phyloP scores from a whole-genome alignment of 2,888 invertebrate genomes.

The Esperia sulphurella region DNA sequence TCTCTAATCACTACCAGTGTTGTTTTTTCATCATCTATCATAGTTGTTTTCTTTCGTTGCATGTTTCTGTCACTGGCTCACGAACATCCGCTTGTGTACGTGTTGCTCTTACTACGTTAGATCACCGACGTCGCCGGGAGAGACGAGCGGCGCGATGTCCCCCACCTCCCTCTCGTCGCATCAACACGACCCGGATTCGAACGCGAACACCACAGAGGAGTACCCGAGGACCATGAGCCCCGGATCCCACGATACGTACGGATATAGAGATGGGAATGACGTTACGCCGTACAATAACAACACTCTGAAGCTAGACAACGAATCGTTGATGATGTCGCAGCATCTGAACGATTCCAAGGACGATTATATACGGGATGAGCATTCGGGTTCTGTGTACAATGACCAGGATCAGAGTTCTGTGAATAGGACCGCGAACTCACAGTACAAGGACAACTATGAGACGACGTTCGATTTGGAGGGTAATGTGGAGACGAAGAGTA shows the following conservation, averaged over 20 bases:
- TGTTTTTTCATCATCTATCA: constrained; percentile 52
- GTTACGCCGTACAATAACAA: constrained; percentile 66
- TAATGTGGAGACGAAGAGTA: constrained; percentile 94
- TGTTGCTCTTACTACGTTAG: constrained; percentile 48
- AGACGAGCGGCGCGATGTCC: constrained; percentile 69
- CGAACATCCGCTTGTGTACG: constrained; percentile 73
- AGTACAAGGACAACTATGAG: constrained; percentile 86
- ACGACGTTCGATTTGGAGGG: constrained; percentile 95
- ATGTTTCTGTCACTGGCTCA: constrained; percentile 76
- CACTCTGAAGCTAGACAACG: constrained; percentile 70
- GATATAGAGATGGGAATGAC: constrained; percentile 48
- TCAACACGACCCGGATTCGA: constrained; percentile 48
- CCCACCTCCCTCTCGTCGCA: constrained; percentile 58
- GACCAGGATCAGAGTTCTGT: constrained; percentile 54
- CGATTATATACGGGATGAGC: constrained; percentile 57
- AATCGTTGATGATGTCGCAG: constrained; percentile 66
- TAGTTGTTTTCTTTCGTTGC: constrained; percentile 64
- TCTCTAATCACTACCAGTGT: constrained; percentile 47
- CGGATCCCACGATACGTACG: constrained; percentile 82
- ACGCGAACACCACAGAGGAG: constrained; percentile 49
- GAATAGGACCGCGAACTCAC: constrained; percentile 54
- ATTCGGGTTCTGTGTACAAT: constrained; percentile 54
- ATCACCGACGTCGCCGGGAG: constrained; percentile 67
- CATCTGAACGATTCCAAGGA: constrained; percentile 63
- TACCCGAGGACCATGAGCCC: constrained; percentile 65